A percentile compares a stretch with the other conserved stretches of the same genome.
Evolutionary conservation across 2,797 vertebrate genomes (phyloP).

Genomic region (Urosaurus nigricauda): DNA sequence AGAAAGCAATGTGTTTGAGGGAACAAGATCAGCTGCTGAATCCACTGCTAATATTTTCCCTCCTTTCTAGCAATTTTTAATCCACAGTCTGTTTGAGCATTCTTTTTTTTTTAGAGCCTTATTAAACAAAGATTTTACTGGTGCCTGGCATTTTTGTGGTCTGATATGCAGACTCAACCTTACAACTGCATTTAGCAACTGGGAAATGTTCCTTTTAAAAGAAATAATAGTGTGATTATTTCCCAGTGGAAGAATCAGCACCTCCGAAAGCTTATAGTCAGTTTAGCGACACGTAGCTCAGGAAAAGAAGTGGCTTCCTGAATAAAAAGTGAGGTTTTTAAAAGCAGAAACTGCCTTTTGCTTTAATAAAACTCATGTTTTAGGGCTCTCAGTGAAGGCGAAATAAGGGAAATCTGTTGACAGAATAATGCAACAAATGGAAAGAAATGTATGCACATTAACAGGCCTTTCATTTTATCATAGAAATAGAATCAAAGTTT

Average conservation of each 20-base stretch:
- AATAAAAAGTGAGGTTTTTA: not conserved
- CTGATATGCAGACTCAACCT: not conserved
- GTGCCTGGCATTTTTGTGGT: not conserved
- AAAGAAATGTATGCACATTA: not conserved
- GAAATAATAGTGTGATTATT: not conserved
- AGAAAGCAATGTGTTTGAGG: not conserved
- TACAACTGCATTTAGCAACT: not conserved
- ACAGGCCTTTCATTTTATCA: not conserved
- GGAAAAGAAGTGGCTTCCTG: not conserved
- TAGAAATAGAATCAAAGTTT: not conserved
- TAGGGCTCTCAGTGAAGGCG: not conserved
- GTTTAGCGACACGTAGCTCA: not conserved
- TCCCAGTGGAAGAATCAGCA: not conserved
- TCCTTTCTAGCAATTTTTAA: not conserved
- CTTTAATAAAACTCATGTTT: not conserved
- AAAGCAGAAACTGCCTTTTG: not conserved
- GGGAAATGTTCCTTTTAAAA: not conserved
- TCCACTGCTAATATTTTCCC: not conserved
- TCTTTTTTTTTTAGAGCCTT: not conserved
- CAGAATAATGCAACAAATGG: not conserved
- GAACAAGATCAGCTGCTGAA: not conserved
- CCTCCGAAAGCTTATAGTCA: not conserved
- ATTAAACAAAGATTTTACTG: not conserved
- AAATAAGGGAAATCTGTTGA: not conserved
- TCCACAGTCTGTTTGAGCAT: not conserved